These are phyloP conservation scores for Linepithema humile DNA, from an alignment of 1,140 invertebrate species.

Conservation along the genomic window DNA sequence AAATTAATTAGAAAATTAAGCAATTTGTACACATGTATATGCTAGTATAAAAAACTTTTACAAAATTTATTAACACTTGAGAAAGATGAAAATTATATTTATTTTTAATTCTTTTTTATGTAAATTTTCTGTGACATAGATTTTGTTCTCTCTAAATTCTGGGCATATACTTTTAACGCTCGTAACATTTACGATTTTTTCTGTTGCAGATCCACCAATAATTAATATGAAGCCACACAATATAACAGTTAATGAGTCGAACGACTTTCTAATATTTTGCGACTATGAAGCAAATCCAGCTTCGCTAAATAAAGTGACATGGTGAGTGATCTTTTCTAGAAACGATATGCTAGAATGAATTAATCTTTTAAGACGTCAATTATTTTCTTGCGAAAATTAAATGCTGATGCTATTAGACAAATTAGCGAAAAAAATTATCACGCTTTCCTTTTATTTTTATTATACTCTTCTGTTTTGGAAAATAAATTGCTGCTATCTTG, in stretches of 20 bases:
- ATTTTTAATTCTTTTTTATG: not conserved
- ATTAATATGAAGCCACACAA: slow-evolving; percentile 89
- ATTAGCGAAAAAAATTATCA: not conserved
- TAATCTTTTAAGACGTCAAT: not conserved
- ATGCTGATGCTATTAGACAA: not conserved
- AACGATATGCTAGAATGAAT: not conserved
- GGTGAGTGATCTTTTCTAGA: slow-evolving; percentile 85
- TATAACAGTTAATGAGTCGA: slow-evolving; percentile 91
- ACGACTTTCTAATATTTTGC: slow-evolving; percentile 90
- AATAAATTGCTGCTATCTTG: not conserved
- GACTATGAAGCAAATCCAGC: slow-evolving; percentile 93
- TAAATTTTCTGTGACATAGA: not conserved
- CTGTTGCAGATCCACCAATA: slow-evolving; percentile 91
- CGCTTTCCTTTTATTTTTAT: not conserved
- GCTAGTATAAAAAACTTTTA: not conserved
- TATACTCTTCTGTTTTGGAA: not conserved
- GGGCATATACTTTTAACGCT: not conserved
- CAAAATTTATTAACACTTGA: not conserved
- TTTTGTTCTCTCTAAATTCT: not conserved
- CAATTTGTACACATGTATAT: too few species aligned
- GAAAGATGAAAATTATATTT: not conserved
- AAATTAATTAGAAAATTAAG: not conserved
- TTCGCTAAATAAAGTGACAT: slow-evolving; percentile 88
- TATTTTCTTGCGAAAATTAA: not conserved
- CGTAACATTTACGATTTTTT: not conserved